These are phyloP conservation scores for Montipora capitata DNA, from an alignment of 92 coral and sea anemone species.

Conservation along the genomic window DNA sequence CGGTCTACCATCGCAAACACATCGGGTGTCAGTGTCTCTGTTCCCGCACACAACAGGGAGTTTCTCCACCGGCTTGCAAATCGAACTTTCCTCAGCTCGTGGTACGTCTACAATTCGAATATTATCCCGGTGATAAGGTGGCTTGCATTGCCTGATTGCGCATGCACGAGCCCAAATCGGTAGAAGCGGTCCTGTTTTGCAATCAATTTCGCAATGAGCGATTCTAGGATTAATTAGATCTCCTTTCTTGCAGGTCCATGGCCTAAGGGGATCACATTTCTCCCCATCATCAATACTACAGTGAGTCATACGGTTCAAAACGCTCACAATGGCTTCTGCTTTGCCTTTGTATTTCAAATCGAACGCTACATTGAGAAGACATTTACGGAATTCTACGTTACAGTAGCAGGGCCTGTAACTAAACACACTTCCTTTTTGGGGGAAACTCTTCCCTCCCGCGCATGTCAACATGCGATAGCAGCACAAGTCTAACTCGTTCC, in stretches of 20 bases:
- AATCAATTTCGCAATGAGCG: slow-evolving; percentile 95
- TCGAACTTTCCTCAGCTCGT: slow-evolving; percentile 82
- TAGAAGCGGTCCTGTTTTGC: slow-evolving; percentile 93
- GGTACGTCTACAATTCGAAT: slow-evolving; percentile 94
- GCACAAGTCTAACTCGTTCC: slow-evolving; percentile 86
- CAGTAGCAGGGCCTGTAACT: slow-evolving; percentile 95
- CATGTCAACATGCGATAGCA: slow-evolving; percentile 95
- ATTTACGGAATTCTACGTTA: slow-evolving; percentile 89
- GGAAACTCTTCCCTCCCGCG: slow-evolving; percentile 78
- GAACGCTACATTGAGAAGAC: slow-evolving; percentile 71
- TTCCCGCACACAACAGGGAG: slow-evolving; percentile 88
- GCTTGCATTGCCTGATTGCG: slow-evolving; percentile 91
- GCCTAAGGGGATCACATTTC: slow-evolving; percentile 86
- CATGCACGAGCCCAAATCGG: slow-evolving; percentile 99
- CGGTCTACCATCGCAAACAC: slow-evolving; percentile 98
- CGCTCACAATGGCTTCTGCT: slow-evolving; percentile 72
- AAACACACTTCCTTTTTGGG: slow-evolving; percentile 84
- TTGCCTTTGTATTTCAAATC: slow-evolving; percentile 73
- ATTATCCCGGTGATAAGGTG: slow-evolving; percentile 80
- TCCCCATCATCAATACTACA: slow-evolving; percentile 94
- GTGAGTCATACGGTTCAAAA: slow-evolving; percentile 72
- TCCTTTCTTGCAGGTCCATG: slow-evolving; percentile 93
- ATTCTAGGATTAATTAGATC: slow-evolving; percentile 89
- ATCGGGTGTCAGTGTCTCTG: slow-evolving; percentile 90
- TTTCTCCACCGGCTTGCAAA: slow-evolving; percentile 87